These are phyloP conservation scores for Ametastegia equiseti DNA, from an alignment of 2,888 invertebrate genomes.

Conservation along the genomic window DNA sequence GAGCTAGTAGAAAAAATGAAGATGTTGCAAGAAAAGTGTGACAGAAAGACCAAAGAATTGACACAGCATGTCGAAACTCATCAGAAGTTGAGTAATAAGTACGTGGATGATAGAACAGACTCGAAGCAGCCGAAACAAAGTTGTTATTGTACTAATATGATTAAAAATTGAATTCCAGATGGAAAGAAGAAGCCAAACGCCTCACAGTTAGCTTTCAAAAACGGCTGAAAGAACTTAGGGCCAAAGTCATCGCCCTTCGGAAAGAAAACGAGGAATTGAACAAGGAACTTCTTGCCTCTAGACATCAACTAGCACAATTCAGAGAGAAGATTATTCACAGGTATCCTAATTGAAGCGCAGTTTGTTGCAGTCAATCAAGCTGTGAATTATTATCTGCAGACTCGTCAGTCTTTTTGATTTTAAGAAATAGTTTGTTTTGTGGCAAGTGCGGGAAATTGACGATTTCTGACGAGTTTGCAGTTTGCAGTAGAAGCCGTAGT, in stretches of 20 bases:
- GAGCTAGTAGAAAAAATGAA: conserved; percentile 55
- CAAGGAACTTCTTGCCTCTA: conserved; percentile 66
- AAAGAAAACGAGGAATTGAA: conserved; percentile 75
- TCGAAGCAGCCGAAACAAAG: neutral
- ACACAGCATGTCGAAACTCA: conserved; percentile 80
- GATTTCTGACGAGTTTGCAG: too few relatives aligned
- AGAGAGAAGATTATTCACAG: conserved; percentile 61
- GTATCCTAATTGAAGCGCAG: conserved; percentile 54
- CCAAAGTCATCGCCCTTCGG: conserved; percentile 78
- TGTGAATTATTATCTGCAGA: too few relatives aligned
- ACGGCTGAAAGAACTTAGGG: conserved; percentile 78
- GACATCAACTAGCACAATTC: conserved; percentile 63
- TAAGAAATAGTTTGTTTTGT: too few relatives aligned
- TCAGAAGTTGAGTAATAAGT: conserved; percentile 80
- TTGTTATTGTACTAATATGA: conserved; percentile 20
- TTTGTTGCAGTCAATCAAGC: too few relatives aligned
- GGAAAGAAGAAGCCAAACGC: conserved; percentile 82
- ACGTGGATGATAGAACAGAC: too few relatives aligned
- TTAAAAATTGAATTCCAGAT: conserved; percentile 76
- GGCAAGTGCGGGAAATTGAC: too few relatives aligned
- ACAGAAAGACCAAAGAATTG: conserved; percentile 78
- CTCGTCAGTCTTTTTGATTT: too few relatives aligned
- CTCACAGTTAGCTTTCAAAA: conserved; percentile 81
- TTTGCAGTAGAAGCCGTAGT: too few relatives aligned
- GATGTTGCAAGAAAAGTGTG: conserved; percentile 66